Evolutionary conservation across 2,888 invertebrate genomes (phyloP).

Genomic region (Plusia festucae): DNA sequence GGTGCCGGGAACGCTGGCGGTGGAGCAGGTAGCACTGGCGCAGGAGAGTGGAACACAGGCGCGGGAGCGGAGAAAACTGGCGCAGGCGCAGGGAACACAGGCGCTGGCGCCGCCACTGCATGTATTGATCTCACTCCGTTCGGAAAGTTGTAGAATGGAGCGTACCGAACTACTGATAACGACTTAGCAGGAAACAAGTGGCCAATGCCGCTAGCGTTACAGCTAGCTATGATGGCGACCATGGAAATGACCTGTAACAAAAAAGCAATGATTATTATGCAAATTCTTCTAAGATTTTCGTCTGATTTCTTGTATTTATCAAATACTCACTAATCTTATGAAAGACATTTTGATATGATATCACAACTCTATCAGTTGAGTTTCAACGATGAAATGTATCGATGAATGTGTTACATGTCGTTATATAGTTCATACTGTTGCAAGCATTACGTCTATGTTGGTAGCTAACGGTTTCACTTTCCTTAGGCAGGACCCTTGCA

Average conservation of each 20-base stretch:
- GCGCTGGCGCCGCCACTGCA: constrained; percentile 73
- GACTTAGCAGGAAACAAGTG: constrained; percentile 77
- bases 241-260: constrained; percentile 75
- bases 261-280: constrained; percentile 24
- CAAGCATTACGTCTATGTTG: constrained; percentile 83
- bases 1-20: constrained; percentile 57
- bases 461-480: constrained; percentile 85
- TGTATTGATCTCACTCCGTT: constrained; percentile 80
- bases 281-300: neutral
- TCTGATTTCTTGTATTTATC: neutral
- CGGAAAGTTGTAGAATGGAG: constrained; percentile 86
- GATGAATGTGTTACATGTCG: constrained; percentile 78
- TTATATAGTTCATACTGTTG: constrained; percentile 89
- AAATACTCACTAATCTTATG: constrained; percentile 80
- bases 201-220: constrained; percentile 82
- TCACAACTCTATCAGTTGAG: constrained; percentile 80
- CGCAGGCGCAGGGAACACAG: constrained; percentile 60
- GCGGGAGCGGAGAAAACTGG: constrained; percentile 44
- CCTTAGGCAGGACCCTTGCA: constrained; percentile 84
- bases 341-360: constrained; percentile 74
- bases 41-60: constrained; percentile 60
- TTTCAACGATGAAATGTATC: constrained; percentile 78
- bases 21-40: constrained; percentile 49
- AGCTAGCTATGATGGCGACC: constrained; percentile 79
- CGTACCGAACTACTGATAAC: constrained; percentile 81